Evolutionary conservation across 2,113 vertebrate genomes (phyloP).

Genomic region (Lethenteron camtschaticum): DNA sequence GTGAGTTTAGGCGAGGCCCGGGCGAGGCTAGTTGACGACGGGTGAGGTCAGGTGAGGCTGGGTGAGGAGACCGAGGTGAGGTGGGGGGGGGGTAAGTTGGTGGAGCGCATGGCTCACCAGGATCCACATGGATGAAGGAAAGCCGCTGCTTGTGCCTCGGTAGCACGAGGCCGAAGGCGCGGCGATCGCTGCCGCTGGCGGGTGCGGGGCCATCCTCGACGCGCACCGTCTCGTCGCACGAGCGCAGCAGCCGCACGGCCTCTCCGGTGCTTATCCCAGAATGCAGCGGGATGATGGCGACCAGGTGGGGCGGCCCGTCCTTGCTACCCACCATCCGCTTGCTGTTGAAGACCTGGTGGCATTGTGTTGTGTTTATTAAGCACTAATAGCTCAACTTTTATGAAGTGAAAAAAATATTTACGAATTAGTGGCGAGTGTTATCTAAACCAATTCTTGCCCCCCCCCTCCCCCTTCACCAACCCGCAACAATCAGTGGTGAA

Average conservation of each 20-base stretch:
- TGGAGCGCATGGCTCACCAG: slow-evolving; percentile 24
- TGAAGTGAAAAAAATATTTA: no score
- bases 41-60: no score
- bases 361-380: no score
- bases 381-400: no score
- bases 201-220: slow-evolving; percentile 15
- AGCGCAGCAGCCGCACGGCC: slow-evolving; percentile 28
- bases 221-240: slow-evolving; percentile 17
- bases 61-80: no score
- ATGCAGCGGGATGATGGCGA: slow-evolving; percentile 49
- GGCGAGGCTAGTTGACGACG: no score
- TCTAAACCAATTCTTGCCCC: no score
- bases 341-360: slow-evolving; percentile 34
- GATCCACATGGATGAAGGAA: slow-evolving; percentile 34
- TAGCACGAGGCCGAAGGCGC: slow-evolving; percentile 36
- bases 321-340: slow-evolving; percentile 58
- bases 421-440: no score
- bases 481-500: no score
- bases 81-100: no score
- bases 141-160: slow-evolving; percentile 62
- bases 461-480: no score
- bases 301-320: slow-evolving; percentile 66
- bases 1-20: no score
- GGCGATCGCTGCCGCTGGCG: slow-evolving; percentile 17
- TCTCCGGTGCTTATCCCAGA: slow-evolving; percentile 14